Base-by-base conservation (phyloP, 2,888 invertebrate genomes). In the Prenolepis imparis region DNA sequence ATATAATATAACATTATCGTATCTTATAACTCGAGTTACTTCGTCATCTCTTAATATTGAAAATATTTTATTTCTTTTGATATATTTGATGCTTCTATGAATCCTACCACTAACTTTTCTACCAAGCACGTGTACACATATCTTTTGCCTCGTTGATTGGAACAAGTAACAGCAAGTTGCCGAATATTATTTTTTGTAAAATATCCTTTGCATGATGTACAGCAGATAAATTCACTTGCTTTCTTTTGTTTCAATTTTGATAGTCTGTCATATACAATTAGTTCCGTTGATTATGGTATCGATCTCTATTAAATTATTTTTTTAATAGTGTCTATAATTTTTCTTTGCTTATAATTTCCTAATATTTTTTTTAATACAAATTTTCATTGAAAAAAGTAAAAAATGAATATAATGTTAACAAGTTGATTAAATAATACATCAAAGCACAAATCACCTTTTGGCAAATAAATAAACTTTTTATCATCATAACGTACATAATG, bases 41-140 rank as follows among this genome's bases (percentile, higher is more conserved):
- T 64, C 36, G 63, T 64, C 36, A 64, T 64, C 63, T 64, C 63
- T 64, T 64, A 64, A 64, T 64, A 64, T 64, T 64, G 63, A 36
- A 64, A 64, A 36, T 64, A 64, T 64, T 64, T 64, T 64, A 64
- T 24, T 64, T 3, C 63, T n/a, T n/a, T 36, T 64, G 36, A 64
- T 64, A 64, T 64, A 36, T 1, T 64, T 64, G 18, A 64, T n/a
- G 63, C 36, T 36, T 64, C 63, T 24, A 63, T 63, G 63, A 36
- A 63, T 63, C n/a, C 63, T 63, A 32, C 63, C 63, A 63, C 63
- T 63, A 63, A 63, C 32, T 63, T 63, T 63, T 32, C 36, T 63
- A 24, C 63, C 36, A 63, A 63, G 63, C 12, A 63, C 5, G 5
- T 63, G 4, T 63, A 63, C 63, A 1, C 63, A n/a, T n/a, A 63